Evolutionary conservation across 1,140 invertebrate species (phyloP), one percentile per base, ranked within the genome.

Genomic region (Episyrphus balteatus): DNA sequence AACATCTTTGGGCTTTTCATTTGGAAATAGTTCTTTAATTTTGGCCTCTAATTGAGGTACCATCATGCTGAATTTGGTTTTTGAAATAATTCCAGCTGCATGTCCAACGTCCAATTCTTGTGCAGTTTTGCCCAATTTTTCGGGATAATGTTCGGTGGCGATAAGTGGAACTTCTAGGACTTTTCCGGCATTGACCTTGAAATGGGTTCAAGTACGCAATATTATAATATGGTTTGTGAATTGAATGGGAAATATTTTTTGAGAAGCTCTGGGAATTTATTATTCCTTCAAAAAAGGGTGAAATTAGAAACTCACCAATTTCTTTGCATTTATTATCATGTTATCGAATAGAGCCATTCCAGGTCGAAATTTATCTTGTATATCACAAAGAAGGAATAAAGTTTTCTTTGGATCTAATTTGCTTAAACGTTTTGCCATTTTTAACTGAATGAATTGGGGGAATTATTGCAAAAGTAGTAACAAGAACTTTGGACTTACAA

Each of bases 1-100:
- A 32, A 88, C 75, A 14, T 77, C 74, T 21, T 73, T 62, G 31
- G 78, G 69, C 44, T 73, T 69, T 15, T 70, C 69, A 1, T 73
- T 70, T 30, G 75, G 72, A 44, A 79, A 45, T 10, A 50, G 63
- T 33, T 64, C 69, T 50, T 75, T 74, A 30, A 78, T 46, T 12
- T 76, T 57, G n/a, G 75, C 66, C 37, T 78, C 69, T 18, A 90
- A 75, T 57, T 86, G 81, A 3, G 82, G 79, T 39, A 81, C 79
- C 30, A 79, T 69, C 91, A 95, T 95, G 34, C 85, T 89, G 62
- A 94, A 94, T 53, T 75, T 74, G 1, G 84, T 88, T 68, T 94
- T 95, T 17, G 78, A 67, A 57, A 83, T 81, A 3, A 80, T 74
- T 19, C 75, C 66, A 12, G 70, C 68, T 30, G 80, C 83, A 53